A percentile compares a stretch with the other conserved stretches of the same genome.
phyloP scores from a whole-genome alignment of 1,140 invertebrate species.

The Adelges cooleyi region DNA sequence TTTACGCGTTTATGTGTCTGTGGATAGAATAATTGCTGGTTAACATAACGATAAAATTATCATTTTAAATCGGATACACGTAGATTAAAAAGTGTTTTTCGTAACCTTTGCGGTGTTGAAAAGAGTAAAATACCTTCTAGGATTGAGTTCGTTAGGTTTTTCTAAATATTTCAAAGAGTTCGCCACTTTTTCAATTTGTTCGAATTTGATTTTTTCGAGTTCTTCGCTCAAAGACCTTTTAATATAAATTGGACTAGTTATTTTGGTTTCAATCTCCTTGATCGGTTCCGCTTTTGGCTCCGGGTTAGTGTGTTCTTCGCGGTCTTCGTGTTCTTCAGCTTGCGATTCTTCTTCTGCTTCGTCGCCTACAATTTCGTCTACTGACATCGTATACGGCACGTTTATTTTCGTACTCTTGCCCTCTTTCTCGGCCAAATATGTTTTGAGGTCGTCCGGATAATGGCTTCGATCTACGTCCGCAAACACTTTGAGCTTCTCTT shows the following conservation, averaged over 20 bases:
- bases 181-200: slow-evolving; percentile 37
- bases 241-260: slow-evolving; percentile 33
- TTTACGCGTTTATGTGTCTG: no score
- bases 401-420: no score
- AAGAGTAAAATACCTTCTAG: slow-evolving; percentile 48
- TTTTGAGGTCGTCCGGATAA: background rate
- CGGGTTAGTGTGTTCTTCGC: slow-evolving; percentile 33
- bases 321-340: slow-evolving; percentile 31
- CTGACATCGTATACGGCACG: no score
- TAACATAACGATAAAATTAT: no score
- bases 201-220: slow-evolving; percentile 36
- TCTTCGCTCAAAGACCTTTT: slow-evolving; percentile 32
- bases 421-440: background rate
- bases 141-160: slow-evolving; percentile 48
- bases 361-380: no score
- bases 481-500: slow-evolving; percentile 1
- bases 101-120: no score
- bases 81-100: no score
- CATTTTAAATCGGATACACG: no score
- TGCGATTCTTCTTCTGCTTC: slow-evolving; percentile 8
- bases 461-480: background rate
- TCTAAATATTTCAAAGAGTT: slow-evolving; percentile 37
- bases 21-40: no score
- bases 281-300: background rate
- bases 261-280: background rate